phyloP scores from a whole-genome alignment of 2,113 vertebrate species.

The Procavia capensis region DNA sequence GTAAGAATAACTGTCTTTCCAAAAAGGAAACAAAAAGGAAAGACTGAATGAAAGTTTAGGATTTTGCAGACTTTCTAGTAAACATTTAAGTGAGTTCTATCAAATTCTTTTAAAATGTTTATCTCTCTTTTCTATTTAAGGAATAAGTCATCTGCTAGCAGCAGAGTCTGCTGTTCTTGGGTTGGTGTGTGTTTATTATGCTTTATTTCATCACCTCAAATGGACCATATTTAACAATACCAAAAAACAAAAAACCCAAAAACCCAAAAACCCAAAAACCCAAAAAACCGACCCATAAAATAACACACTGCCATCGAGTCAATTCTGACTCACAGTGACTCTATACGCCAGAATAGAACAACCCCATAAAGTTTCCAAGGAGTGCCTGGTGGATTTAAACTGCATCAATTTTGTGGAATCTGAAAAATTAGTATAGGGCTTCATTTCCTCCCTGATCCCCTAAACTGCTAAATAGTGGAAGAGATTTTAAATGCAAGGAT shows the following conservation, averaged over 20 bases:
- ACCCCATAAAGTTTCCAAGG: too few relatives aligned
- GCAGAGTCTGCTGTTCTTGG: neutral
- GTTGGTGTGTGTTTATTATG: neutral
- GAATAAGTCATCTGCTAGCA: neutral
- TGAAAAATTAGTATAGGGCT: neutral
- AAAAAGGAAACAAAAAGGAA: constrained; percentile 47
- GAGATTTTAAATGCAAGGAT: constrained; percentile 26
- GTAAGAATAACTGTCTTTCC: constrained; percentile 23
- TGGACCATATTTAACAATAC: neutral
- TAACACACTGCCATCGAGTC: too few relatives aligned
- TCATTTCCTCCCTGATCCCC: neutral
- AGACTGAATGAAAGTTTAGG: constrained; percentile 5
- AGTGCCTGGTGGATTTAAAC: too few relatives aligned
- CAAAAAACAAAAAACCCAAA: too few relatives aligned
- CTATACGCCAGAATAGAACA: too few relatives aligned
- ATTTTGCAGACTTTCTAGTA: constrained; percentile 22
- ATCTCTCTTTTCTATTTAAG: neutral
- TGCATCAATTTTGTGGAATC: neutral
- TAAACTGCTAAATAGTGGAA: neutral
- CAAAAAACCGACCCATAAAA: too few relatives aligned
- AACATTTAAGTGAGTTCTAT: constrained; percentile 42
- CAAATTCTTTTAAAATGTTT: constrained; percentile 40
- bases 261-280: too few relatives aligned
- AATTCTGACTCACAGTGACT: too few relatives aligned
- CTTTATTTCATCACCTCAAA: constrained; percentile 37